Conservation (phyloP, 2,888 invertebrate species). For the Plutella xylostella region DNA sequence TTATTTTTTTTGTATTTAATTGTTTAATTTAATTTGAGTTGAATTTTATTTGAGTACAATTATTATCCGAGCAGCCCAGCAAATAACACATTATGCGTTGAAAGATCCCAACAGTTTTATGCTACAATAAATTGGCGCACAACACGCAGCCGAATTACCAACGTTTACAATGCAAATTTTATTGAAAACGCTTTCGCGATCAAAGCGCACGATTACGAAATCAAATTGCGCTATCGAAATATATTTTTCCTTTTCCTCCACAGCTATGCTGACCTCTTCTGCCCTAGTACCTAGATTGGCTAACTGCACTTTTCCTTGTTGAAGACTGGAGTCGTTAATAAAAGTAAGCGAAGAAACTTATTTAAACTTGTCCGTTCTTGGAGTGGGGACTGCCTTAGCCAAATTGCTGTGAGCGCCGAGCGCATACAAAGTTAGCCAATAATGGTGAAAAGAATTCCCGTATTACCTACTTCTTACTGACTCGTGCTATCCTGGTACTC, state of each 20-base stretch:
- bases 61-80: no score
- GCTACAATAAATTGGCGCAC: neutral
- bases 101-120: no score
- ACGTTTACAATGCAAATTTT: neutral
- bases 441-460: slow-evolving; percentile 4
- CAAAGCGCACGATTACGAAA: no score
- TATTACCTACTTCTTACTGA: neutral
- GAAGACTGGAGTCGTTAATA: slow-evolving; percentile 10
- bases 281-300: neutral
- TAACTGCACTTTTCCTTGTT: slow-evolving; percentile 4
- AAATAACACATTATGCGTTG: no score
- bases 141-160: neutral
- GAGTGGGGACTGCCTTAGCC: slow-evolving; percentile 7
- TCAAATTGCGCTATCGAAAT: no score
- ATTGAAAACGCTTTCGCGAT: no score
- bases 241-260: neutral
- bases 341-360: slow-evolving; percentile 11
- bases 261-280: neutral
- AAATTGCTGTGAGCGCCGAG: slow-evolving; percentile 10
- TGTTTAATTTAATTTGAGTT: no score
- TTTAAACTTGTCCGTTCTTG: slow-evolving; percentile 9
- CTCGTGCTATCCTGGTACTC: no score
- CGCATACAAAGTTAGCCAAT: slow-evolving; percentile 12
- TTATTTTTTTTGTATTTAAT: no score
- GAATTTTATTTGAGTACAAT: no score